A percentile compares a stretch with the other conserved stretches of the same genome.
These are phyloP conservation scores for Gnathochromis pfefferi DNA, from an alignment of 2,113 vertebrate genomes.

Conservation along the genomic window DNA sequence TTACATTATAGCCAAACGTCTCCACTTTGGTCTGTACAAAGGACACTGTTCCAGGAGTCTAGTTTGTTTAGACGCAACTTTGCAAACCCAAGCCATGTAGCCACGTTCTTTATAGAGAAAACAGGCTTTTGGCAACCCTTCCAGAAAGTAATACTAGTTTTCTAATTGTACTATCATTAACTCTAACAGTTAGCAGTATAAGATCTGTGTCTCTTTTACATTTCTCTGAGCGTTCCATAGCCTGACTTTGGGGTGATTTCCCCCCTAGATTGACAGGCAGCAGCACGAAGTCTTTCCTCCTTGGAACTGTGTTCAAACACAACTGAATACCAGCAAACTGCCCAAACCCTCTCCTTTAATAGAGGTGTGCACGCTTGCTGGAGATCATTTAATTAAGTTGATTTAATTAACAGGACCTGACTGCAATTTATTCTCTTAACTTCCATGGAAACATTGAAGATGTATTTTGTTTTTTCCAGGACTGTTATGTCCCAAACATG, in stretches of 20 bases:
- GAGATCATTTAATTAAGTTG: background rate
- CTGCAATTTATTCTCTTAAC: background rate
- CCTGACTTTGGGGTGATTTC: background rate
- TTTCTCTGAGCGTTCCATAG: background rate
- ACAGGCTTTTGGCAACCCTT: background rate
- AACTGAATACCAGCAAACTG: background rate
- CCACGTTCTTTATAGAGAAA: background rate
- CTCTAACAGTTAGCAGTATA: background rate
- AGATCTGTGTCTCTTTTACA: background rate
- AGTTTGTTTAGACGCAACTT: background rate
- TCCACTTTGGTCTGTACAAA: background rate
- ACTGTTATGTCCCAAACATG: background rate
- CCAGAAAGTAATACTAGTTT: background rate
- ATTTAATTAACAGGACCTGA: background rate
- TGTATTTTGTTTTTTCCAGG: background rate
- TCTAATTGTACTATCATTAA: background rate
- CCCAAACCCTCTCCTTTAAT: background rate
- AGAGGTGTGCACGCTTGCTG: background rate
- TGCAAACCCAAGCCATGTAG: background rate
- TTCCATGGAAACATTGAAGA: background rate
- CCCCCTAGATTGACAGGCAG: background rate
- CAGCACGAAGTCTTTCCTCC: background rate
- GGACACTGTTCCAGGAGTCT: background rate
- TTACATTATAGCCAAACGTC: background rate
- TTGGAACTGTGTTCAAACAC: background rate